phyloP scores from a whole-genome alignment of 1,140 invertebrate species.

The Wiebesia pumilae region DNA sequence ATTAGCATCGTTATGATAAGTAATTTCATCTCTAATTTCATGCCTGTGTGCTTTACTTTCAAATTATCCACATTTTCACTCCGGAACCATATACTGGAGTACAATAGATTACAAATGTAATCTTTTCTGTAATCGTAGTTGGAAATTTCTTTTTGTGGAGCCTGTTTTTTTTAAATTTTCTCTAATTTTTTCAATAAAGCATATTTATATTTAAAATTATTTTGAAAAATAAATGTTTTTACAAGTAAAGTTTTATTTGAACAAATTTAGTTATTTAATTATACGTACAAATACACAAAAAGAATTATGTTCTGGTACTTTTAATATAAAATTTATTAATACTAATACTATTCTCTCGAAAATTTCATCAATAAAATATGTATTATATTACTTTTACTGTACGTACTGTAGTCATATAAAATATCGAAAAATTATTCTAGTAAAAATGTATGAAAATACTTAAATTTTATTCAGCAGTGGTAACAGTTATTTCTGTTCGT shows the following conservation, averaged over 20 bases:
- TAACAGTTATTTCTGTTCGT: not conserved
- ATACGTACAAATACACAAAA: not conserved
- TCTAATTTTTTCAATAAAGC: too few species aligned
- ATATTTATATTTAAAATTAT: not conserved
- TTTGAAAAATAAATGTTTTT: not conserved
- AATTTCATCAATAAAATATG: not conserved
- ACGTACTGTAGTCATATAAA: too few species aligned
- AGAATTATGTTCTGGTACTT: not conserved
- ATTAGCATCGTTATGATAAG: not conserved
- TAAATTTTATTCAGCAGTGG: not conserved
- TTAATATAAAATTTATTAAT: not conserved
- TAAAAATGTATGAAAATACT: not conserved
- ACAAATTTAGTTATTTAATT: not conserved
- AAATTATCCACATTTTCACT: not conserved
- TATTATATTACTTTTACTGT: too few species aligned
- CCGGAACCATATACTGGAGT: too few species aligned
- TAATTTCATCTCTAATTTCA: constrained; percentile 6
- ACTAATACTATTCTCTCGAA: not conserved
- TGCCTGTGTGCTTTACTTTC: not conserved
- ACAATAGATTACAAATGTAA: not conserved
- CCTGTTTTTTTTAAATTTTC: not conserved
- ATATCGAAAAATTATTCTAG: not conserved
- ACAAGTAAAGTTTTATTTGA: not conserved
- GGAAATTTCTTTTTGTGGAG: not conserved
- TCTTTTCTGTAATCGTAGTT: not conserved